Percentiles rank a stretch among this genome's conserved stretches.
Evolutionary conservation across 2,888 invertebrate species (phyloP).

Genomic region (Ernsta delagoae): DNA sequence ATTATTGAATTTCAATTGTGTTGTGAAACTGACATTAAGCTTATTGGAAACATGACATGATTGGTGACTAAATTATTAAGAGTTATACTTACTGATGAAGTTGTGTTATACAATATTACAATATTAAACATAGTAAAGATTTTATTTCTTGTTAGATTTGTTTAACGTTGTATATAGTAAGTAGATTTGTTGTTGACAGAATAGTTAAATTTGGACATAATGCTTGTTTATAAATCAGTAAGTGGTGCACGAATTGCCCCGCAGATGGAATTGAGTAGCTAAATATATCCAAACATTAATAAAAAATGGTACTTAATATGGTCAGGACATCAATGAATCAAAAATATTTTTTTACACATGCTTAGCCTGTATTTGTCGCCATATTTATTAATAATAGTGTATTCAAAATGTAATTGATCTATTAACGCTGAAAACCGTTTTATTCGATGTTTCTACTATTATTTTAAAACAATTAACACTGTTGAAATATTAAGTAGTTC

Average conservation of each 20-base stretch:
- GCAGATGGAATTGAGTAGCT: constrained; percentile 31
- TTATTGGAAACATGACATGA: constrained; percentile 63
- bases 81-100: constrained; percentile 39
- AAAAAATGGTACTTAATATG: constrained; percentile 39
- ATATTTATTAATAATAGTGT: neutral
- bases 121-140: constrained; percentile 56
- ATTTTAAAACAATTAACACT: neutral
- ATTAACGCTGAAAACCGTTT: neutral
- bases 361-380: constrained; percentile 22
- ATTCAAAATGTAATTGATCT: neutral
- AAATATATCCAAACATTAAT: constrained; percentile 29
- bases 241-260: constrained; percentile 30
- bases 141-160: constrained; percentile 66
- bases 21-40: constrained; percentile 43
- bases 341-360: constrained; percentile 34
- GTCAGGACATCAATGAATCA: constrained; percentile 32
- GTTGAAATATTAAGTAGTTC: neutral
- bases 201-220: constrained; percentile 36
- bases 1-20: constrained; percentile 36
- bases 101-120: constrained; percentile 46
- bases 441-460: no score
- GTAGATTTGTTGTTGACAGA: constrained; percentile 38
- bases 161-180: constrained; percentile 49
- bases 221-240: constrained; percentile 51
- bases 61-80: constrained; percentile 56